phyloP scores from a whole-genome alignment of 2,113 vertebrate species.

The Plecotus auritus region DNA sequence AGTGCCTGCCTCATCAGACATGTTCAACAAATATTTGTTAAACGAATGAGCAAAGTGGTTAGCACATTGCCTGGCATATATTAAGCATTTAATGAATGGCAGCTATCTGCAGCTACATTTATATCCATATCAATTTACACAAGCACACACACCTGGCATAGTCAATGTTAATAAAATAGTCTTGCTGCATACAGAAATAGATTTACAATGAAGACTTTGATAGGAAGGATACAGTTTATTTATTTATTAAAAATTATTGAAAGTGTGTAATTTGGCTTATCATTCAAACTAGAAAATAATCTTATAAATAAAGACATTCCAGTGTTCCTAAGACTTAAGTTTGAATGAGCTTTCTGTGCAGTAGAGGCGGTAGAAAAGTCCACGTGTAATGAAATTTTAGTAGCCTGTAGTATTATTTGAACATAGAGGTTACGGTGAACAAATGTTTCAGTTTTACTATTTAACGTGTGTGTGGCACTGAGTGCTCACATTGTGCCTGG shows the following conservation, averaged over 20 bases:
- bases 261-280: conserved; percentile 72
- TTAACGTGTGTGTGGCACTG: not conserved
- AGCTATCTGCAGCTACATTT: not conserved
- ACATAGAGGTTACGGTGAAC: conserved; percentile 29
- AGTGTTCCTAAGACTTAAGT: conserved; percentile 6
- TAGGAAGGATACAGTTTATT: conserved; percentile 63
- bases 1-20: not conserved
- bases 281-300: conserved; percentile 67
- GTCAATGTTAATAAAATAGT: not conserved
- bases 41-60: not conserved
- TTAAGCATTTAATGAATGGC: not conserved
- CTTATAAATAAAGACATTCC: conserved; percentile 66
- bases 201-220: conserved; percentile 60
- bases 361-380: not conserved
- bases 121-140: not conserved
- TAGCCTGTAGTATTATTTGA: conserved; percentile 28
- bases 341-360: conserved; percentile 64
- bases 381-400: not conserved
- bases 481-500: not conserved
- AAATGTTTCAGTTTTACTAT: conserved; percentile 31
- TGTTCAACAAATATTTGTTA: not conserved
- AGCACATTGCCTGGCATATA: not conserved
- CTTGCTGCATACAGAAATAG: not conserved
- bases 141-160: not conserved
- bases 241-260: conserved; percentile 70